Conservation (phyloP, 2,888 invertebrate species). For the Mycogona germanica region DNA sequence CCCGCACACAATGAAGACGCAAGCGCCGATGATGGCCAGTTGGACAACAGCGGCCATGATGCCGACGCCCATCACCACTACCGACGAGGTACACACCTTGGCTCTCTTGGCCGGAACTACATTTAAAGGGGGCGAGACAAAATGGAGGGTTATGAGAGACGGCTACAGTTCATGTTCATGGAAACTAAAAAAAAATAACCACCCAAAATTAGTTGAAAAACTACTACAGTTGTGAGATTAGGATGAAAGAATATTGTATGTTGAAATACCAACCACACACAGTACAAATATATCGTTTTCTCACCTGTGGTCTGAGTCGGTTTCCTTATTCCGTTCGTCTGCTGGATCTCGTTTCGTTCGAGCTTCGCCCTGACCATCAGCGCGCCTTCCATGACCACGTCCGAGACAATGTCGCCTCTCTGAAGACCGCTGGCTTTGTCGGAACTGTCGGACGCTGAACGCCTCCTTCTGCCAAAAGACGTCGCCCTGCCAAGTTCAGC, state of each 20-base stretch:
- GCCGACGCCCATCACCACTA: constrained; percentile 1
- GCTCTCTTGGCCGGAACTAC: not conserved
- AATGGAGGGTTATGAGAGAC: not conserved
- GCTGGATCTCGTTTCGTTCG: constrained; percentile 13
- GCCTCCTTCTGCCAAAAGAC: constrained; percentile 20
- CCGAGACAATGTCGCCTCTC: constrained; percentile 22
- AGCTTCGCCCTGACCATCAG: constrained; percentile 20
- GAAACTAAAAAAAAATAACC: not conserved
- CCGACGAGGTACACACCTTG: constrained; percentile 7
- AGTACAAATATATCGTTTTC: not conserved
- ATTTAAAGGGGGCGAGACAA: not conserved
- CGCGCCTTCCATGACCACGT: constrained; percentile 24
- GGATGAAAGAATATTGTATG: not conserved
- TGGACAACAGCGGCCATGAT: constrained; percentile 5
- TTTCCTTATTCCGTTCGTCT: not conserved
- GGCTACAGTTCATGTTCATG: not conserved
- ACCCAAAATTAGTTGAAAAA: not conserved
- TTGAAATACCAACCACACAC: too few relatives aligned
- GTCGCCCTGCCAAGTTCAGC: constrained; percentile 15
- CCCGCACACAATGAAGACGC: constrained; percentile 2
- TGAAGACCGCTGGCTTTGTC: not conserved
- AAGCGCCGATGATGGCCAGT: constrained; percentile 7
- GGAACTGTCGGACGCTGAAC: constrained; percentile 5
- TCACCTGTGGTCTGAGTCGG: not conserved
- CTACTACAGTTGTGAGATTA: not conserved